Percentiles rank a stretch among this genome's conserved stretches.
phyloP scores from a whole-genome alignment of 2,888 invertebrate genomes.

The Drosophila setosimentum region DNA sequence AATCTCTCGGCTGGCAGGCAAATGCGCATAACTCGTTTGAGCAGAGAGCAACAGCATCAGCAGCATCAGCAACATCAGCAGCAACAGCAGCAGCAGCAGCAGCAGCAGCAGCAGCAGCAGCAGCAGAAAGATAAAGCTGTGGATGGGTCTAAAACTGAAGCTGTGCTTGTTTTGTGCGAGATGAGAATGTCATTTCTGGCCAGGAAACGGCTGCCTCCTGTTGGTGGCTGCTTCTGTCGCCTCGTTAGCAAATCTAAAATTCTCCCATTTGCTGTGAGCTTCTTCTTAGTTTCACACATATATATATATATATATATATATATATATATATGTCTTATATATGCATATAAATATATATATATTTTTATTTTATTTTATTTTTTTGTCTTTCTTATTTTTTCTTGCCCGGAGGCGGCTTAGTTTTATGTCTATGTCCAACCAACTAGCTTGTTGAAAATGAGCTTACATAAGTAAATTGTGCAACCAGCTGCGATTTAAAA shows the following conservation, averaged over 20 bases:
- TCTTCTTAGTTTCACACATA: not conserved
- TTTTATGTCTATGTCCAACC: slow-evolving; percentile 57
- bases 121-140: slow-evolving; percentile 11
- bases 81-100: slow-evolving; percentile 3
- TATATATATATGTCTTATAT: not conserved
- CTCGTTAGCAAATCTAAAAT: slow-evolving; percentile 57
- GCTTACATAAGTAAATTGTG: slow-evolving; percentile 56
- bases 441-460: slow-evolving; percentile 67
- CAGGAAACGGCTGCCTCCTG: slow-evolving; percentile 58
- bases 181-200: slow-evolving; percentile 63
- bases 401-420: slow-evolving; percentile 38
- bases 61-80: not conserved
- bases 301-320: not conserved
- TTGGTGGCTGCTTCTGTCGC: slow-evolving; percentile 30
- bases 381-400: not conserved
- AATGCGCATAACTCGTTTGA: slow-evolving; percentile 72
- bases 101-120: not conserved
- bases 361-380: not conserved
- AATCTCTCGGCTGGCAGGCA: slow-evolving; percentile 69
- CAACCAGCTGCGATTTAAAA: slow-evolving; percentile 51
- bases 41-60: slow-evolving; percentile 11
- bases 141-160: slow-evolving; percentile 5
- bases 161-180: slow-evolving; percentile 2
- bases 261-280: slow-evolving; percentile 28
- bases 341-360: not conserved